Evolutionary conservation across 2,113 vertebrate genomes (phyloP).

Genomic region (Zosterops japonicus): DNA sequence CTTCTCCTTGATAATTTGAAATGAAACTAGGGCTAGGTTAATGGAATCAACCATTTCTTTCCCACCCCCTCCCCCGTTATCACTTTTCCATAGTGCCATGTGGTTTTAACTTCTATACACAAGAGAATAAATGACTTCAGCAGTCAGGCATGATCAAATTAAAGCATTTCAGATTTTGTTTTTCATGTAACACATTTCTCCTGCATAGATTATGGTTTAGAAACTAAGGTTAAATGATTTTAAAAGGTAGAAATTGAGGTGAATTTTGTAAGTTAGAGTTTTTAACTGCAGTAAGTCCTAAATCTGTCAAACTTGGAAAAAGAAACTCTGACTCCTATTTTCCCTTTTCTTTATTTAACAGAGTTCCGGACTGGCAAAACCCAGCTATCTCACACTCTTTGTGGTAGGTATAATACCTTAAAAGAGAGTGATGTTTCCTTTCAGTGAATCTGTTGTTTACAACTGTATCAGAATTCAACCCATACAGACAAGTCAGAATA

Average conservation of each 20-base stretch:
- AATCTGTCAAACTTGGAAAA: not conserved
- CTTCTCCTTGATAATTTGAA: not conserved
- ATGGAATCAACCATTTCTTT: not conserved
- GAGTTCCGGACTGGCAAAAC: constrained; percentile 99
- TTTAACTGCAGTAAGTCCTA: constrained; percentile 19
- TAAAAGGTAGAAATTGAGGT: not conserved
- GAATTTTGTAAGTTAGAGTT: not conserved
- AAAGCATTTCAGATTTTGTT: not conserved
- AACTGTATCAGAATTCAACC: not conserved
- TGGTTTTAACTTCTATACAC: not conserved
- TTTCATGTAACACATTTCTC: not conserved
- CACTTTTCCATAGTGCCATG: not conserved
- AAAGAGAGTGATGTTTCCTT: not conserved
- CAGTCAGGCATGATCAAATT: not conserved
- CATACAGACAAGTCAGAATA: not conserved
- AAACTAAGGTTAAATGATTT: not conserved
- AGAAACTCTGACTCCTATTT: not conserved
- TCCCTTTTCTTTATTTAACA: constrained; percentile 57
- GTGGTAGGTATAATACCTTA: constrained; percentile 80
- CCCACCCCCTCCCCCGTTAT: not conserved
- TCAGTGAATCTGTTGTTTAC: not conserved
- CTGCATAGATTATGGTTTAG: not conserved
- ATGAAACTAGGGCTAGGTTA: not conserved
- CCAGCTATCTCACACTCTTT: constrained; percentile 95
- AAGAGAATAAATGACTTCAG: not conserved